These are phyloP conservation scores for Sinonovacula constricta DNA, from an alignment of 1,140 invertebrate species.

Conservation along the genomic window DNA sequence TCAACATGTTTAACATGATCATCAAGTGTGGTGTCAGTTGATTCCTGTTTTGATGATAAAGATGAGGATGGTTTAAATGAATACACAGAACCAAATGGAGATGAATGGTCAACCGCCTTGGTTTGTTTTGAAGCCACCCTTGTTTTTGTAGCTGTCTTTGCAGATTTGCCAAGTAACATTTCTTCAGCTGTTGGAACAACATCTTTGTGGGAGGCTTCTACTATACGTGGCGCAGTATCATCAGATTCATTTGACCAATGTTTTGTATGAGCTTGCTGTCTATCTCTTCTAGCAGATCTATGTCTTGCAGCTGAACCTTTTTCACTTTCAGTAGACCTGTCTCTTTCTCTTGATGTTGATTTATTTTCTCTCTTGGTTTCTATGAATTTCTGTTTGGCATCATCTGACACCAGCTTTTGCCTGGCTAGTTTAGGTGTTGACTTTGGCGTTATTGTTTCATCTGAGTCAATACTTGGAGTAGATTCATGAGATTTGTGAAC, in stretches of 20 bases:
- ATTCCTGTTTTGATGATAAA: background rate
- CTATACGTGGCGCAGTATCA: background rate
- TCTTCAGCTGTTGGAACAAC: conserved; percentile 22
- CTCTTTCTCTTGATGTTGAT: conserved; percentile 18
- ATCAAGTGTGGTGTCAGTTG: conserved; percentile 9
- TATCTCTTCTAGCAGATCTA: conserved; percentile 17
- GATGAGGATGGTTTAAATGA: conserved; percentile 9
- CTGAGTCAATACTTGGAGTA: background rate
- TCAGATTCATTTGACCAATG: conserved; percentile 18
- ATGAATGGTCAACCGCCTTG: conserved; percentile 30
- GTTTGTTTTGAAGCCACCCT: background rate
- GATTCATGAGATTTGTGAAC: background rate
- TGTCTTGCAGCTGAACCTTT: conserved; percentile 1
- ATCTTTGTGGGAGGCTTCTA: no score
- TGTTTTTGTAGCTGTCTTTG: conserved; percentile 8
- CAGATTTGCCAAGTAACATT: conserved; percentile 40
- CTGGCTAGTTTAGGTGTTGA: conserved; percentile 20
- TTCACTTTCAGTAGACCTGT: background rate
- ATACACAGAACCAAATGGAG: conserved; percentile 49
- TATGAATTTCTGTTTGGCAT: conserved; percentile 37
- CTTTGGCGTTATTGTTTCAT: background rate
- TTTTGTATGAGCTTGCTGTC: conserved; percentile 22
- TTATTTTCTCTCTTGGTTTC: conserved; percentile 32
- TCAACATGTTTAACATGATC: background rate
- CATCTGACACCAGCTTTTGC: conserved; percentile 41